phyloP scores from a whole-genome alignment of 2,113 vertebrate species.

The Vidua chalybeata region DNA sequence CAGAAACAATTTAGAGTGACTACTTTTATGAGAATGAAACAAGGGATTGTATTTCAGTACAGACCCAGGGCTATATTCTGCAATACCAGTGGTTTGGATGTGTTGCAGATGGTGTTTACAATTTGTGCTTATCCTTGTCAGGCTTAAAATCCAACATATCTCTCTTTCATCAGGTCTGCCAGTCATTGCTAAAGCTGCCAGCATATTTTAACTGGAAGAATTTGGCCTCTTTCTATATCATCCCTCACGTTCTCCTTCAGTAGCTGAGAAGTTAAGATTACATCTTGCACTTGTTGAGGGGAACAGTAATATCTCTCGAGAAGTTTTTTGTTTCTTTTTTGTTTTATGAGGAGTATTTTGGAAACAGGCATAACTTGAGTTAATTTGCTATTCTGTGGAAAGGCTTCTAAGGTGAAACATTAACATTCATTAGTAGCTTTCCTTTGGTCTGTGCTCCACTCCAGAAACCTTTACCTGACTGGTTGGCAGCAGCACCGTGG shows the following conservation, averaged over 20 bases:
- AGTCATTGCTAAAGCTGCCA: neutral
- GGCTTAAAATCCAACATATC: neutral
- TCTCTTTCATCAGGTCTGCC: neutral
- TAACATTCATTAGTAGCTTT: neutral
- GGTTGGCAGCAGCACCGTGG: neutral
- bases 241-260: neutral
- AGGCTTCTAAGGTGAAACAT: neutral
- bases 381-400: neutral
- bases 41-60: neutral
- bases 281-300: neutral
- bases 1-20: neutral
- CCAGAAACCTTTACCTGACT: neutral
- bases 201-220: neutral
- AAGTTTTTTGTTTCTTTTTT: neutral
- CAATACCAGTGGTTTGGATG: neutral
- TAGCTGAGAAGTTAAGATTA: neutral
- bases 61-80: neutral
- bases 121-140: neutral
- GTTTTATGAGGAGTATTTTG: neutral
- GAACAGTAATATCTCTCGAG: neutral
- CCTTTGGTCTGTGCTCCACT: neutral
- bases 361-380: neutral
- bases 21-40: neutral
- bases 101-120: slow-evolving; percentile 36
- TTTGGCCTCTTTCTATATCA: neutral